A percentile compares a stretch with the other conserved stretches of the same genome.
Conservation (phyloP, 35 echinoderm and acorn worm species). For the Heliocidaris tuberculata region DNA sequence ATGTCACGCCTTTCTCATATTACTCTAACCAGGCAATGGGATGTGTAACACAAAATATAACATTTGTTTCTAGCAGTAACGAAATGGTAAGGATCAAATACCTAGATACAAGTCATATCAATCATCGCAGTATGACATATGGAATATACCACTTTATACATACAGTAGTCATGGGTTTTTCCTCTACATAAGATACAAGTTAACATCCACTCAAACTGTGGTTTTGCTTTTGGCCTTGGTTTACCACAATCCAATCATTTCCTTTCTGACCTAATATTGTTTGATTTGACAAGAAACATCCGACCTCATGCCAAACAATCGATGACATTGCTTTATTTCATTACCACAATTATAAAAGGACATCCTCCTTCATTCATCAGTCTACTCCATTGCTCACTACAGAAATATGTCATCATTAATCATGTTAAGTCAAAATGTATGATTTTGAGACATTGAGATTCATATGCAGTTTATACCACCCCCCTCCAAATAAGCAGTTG, state of each 20-base stretch:
- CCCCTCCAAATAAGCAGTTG: not conserved
- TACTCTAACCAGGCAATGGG: not conserved
- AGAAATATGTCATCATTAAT: not conserved
- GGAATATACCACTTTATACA: not conserved
- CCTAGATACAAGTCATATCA: no score
- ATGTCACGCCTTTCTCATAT: no score
- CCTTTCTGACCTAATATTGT: not conserved
- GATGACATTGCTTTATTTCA: not conserved
- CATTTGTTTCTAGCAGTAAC: no score
- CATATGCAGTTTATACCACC: not conserved
- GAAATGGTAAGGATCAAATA: no score
- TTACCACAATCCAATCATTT: slow-evolving; percentile 2
- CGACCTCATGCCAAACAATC: not conserved
- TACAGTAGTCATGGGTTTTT: not conserved
- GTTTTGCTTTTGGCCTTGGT: not conserved
- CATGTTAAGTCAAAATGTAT: not conserved
- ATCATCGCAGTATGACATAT: not conserved
- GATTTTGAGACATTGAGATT: no score
- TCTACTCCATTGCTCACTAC: not conserved
- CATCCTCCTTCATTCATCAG: not conserved
- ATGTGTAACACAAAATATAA: not conserved
- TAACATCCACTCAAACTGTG: not conserved
- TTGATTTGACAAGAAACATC: not conserved
- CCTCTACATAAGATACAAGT: not conserved
- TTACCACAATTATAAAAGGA: not conserved